A percentile compares a stretch with the other conserved stretches of the same genome.
Conservation (phyloP, 2,888 invertebrate genomes). For the Coecobrya sp. region DNA sequence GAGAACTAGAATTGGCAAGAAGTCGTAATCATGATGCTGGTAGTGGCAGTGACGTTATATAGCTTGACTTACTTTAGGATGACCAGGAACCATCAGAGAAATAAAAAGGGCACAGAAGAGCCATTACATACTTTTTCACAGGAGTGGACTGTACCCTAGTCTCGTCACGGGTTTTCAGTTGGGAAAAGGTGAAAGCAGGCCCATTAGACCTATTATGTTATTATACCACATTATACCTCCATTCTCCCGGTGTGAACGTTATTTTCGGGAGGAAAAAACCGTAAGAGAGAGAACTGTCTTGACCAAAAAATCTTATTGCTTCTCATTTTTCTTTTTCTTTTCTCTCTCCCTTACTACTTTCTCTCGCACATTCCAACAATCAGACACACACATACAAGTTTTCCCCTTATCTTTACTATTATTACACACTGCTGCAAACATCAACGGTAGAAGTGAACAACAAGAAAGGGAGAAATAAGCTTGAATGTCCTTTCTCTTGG, state of each 20-base stretch:
- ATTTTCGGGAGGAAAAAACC: background rate
- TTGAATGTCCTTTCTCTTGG: background rate
- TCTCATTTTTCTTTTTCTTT: conserved; percentile 62
- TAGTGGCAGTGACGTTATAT: too few relatives aligned
- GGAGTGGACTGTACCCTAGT: background rate
- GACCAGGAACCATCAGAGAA: conserved; percentile 2
- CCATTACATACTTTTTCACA: background rate
- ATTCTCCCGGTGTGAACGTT: background rate
- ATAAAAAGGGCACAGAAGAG: background rate
- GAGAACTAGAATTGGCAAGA: background rate
- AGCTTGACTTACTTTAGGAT: background rate
- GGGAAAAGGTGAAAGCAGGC: conserved; percentile 64
- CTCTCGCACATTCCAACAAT: conserved; percentile 61
- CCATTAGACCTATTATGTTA: conserved; percentile 67
- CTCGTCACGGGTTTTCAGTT: background rate
- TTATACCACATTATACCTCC: conserved; percentile 60
- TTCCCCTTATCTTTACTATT: conserved; percentile 52
- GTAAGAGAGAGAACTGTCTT: conserved; percentile 11
- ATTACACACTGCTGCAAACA: conserved; percentile 29
- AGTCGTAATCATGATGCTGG: background rate
- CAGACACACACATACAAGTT: conserved; percentile 40
- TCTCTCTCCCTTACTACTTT: too few relatives aligned
- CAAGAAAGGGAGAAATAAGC: conserved; percentile 1
- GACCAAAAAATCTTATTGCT: conserved; percentile 61
- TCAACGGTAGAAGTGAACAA: background rate